Conservation (phyloP, 1,140 invertebrate genomes). For the Sitophilus oryzae region DNA sequence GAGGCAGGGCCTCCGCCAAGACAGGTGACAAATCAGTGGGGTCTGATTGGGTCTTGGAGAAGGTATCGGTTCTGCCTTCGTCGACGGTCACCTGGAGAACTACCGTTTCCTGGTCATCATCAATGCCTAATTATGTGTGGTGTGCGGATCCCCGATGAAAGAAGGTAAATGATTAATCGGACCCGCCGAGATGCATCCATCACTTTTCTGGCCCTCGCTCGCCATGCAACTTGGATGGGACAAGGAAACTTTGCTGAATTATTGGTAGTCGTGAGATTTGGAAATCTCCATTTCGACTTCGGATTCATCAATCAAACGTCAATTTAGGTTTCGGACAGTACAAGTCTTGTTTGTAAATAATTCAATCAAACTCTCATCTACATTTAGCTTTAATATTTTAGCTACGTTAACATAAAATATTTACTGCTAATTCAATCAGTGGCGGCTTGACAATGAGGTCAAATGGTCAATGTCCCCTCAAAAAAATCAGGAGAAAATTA, state of each 20-base stretch:
- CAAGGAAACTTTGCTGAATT: background rate
- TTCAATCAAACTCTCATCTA: too few relatives aligned
- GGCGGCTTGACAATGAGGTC: too few relatives aligned
- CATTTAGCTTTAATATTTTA: too few relatives aligned
- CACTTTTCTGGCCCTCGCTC: conserved; percentile 23
- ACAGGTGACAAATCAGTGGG: conserved; percentile 42
- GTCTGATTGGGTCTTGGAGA: conserved; percentile 36
- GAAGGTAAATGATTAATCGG: conserved; percentile 37
- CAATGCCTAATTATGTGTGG: conserved; percentile 30
- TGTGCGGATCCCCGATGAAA: conserved; percentile 10
- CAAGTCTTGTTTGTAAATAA: too few relatives aligned
- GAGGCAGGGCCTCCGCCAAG: conserved; percentile 35
- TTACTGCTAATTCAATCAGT: too few relatives aligned
- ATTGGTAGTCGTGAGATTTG: background rate
- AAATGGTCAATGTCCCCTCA: too few relatives aligned
- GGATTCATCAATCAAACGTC: background rate
- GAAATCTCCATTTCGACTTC: background rate
- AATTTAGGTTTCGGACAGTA: too few relatives aligned
- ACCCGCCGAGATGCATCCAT: conserved; percentile 32
- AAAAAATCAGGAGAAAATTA: too few relatives aligned
- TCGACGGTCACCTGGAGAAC: conserved; percentile 33
- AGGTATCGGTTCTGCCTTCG: conserved; percentile 32
- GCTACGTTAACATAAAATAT: too few relatives aligned
- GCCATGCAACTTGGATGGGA: background rate
- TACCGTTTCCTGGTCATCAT: conserved; percentile 29